Conservation (phyloP, 1,140 invertebrate species). For the Nasonia vitripennis region DNA sequence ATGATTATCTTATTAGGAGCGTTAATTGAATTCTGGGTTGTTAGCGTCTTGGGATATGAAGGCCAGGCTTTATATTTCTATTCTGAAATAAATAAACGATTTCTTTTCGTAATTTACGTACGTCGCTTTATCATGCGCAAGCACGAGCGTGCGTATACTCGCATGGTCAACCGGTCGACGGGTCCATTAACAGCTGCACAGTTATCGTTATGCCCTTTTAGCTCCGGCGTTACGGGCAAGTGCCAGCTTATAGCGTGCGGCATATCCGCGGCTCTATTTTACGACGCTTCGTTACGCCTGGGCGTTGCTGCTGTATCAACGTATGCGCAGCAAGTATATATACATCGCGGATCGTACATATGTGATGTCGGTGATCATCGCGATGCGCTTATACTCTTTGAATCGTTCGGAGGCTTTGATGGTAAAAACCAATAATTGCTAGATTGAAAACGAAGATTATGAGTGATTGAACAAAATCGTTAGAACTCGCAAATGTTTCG, state of each 20-base stretch:
- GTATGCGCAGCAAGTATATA: not conserved
- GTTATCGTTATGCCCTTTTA: constrained; percentile 49
- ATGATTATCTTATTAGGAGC: constrained; percentile 45
- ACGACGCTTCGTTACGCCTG: constrained; percentile 33
- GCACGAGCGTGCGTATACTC: not conserved
- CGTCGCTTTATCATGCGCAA: not conserved
- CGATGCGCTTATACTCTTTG: not conserved
- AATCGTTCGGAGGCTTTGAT: not conserved
- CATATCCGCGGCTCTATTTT: constrained; percentile 16
- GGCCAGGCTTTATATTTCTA: too few relatives aligned
- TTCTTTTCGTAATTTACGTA: too few relatives aligned
- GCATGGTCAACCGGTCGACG: constrained; percentile 13
- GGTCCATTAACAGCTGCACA: constrained; percentile 46
- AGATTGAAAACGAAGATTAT: not conserved
- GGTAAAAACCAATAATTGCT: not conserved
- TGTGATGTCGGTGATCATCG: not conserved
- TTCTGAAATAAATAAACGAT: too few relatives aligned
- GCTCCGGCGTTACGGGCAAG: constrained; percentile 28
- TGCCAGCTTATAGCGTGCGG: not conserved
- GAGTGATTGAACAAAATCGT: not conserved
- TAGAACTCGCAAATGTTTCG: not conserved
- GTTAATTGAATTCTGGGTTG: constrained; percentile 30
- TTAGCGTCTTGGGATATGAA: not conserved
- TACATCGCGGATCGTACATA: not conserved
- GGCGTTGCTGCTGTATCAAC: not conserved